Base-by-base conservation (phyloP, 2,888 invertebrate genomes). In the Herminia tarsipennalis region DNA sequence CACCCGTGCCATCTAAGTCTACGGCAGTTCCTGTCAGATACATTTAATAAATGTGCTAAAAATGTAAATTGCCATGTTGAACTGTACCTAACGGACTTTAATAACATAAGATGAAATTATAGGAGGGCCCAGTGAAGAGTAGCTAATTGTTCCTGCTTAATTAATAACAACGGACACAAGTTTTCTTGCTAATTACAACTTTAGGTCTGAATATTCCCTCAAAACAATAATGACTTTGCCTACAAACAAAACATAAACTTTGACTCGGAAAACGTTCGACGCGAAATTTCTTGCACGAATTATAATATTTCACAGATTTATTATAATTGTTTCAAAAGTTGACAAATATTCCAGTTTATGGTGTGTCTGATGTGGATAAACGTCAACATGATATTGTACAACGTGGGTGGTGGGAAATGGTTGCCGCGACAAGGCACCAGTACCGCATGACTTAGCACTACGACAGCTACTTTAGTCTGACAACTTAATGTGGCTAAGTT, bases 361-460 rank as follows among this genome's bases (percentile, higher is more conserved):
- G 56, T 47, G 57, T 49, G 56, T 64, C 65, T 60, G 59, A 66
- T 53, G 57, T 39, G 56, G 49, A 61, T 61, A 56, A 57, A 57
- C 44, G 53, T 65, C 55, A 56, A 61, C 55, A 57, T 56, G 64
- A 56, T 44, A 48, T 56, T 57, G 45, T 40, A 55, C 73, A 48
- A 65, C 68, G 73, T 74, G 72, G 83, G 83, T 73, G 83, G 83
- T 75, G 52, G 63, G 70, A 68, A 68, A 67, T 66, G 61, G 72
- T 66, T 66, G 14, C 9, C n/a, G 9, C 64, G 70, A 69, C 65
- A 62, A 51, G 41, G 63, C 51, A 51, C 69, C 72, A 71, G 70
- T 61, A 63, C 69, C 73, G 78, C 74, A 72, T 70, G 70, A 77
- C 68, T 71, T 72, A 73, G 69, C 66, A 70, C 70, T 65, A 55